phyloP scores from a whole-genome alignment of 1,140 invertebrate species.

The Sweltsa coloradensis region DNA sequence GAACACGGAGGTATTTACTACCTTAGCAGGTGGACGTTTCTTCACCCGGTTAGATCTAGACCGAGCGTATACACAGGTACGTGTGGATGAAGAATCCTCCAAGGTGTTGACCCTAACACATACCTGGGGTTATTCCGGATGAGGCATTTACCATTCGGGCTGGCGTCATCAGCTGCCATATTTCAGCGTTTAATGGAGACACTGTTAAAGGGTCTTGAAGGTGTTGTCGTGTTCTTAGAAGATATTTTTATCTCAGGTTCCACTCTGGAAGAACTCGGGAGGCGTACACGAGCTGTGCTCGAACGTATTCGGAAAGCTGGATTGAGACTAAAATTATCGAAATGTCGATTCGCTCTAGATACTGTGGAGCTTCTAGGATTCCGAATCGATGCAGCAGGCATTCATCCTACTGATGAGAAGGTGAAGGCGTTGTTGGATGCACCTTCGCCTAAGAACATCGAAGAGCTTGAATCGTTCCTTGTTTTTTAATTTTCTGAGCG shows the following conservation, averaged over 20 bases:
- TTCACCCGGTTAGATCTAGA: slow-evolving; percentile 24
- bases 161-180: slow-evolving; percentile 30
- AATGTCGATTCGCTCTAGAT: slow-evolving; percentile 24
- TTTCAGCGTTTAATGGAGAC: slow-evolving; percentile 16
- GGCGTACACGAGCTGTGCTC: neutral
- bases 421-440: slow-evolving; percentile 26
- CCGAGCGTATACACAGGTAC: slow-evolving; percentile 25
- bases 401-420: slow-evolving; percentile 23
- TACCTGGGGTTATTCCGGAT: slow-evolving; percentile 33
- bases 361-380: slow-evolving; percentile 26
- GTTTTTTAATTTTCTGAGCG: too few species aligned
- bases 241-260: neutral
- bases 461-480: slow-evolving; percentile 26
- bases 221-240: neutral
- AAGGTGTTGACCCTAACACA: slow-evolving; percentile 21
- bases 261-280: neutral
- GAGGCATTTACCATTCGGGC: slow-evolving; percentile 33
- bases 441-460: slow-evolving; percentile 24
- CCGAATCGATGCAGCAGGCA: slow-evolving; percentile 21
- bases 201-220: neutral
- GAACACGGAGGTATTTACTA: slow-evolving; percentile 11
- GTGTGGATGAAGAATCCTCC: slow-evolving; percentile 17
- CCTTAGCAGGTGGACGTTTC: slow-evolving; percentile 18
- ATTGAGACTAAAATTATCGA: slow-evolving; percentile 22
- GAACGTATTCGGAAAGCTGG: slow-evolving; percentile 9